Evolutionary conservation across 2,113 vertebrate genomes (phyloP), one percentile per base, ranked within the genome.

Genomic region (Glaucomys volans): DNA sequence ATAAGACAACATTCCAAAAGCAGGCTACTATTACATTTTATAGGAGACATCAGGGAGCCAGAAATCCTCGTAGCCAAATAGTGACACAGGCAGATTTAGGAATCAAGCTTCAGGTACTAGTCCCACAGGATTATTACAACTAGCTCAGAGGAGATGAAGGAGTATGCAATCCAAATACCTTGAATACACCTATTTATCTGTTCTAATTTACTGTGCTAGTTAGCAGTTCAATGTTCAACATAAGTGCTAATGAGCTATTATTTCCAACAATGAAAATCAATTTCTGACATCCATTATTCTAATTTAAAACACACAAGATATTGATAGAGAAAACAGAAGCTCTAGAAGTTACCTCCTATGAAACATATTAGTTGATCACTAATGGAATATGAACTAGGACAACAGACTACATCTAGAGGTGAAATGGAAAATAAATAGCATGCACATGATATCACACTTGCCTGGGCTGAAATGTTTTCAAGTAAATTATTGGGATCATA

Each of bases 1-100:
- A 82, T 91, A 93, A 32, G 35, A 95, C 42, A 93, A 44, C 22
- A 74, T 85, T 85, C 8, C 64, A 80, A 71, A 91, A 28, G 57
- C 4, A 44, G 66, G 67, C 54, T 81, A 83, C 82, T 85, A 66
- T 71, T 66, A 67, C 12, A 5, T 32, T 87, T 81, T 50, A 52
- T 47, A 57, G 52, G 40, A 87, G 44, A 10, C 54, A 87, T 64
- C 17, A 52, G 72, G 77, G 52, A 93, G 50, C 16, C 82, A 93
- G 89, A 93, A 95, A 96, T 44, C 59, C 17, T 95, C 12, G 35
- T 59, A 44, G 24, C 11, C 47, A 71, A 44, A 52, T n/a, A 37
- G 40, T 30, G 1, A 13, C 72, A 80, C 3, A 71, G 32, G 24
- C 71, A 75, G 30, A 74, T 71, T 72, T 80, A 52, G 44, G 50